phyloP scores from a whole-genome alignment of 2,888 invertebrate species.

The Lampropteryx suffumata region DNA sequence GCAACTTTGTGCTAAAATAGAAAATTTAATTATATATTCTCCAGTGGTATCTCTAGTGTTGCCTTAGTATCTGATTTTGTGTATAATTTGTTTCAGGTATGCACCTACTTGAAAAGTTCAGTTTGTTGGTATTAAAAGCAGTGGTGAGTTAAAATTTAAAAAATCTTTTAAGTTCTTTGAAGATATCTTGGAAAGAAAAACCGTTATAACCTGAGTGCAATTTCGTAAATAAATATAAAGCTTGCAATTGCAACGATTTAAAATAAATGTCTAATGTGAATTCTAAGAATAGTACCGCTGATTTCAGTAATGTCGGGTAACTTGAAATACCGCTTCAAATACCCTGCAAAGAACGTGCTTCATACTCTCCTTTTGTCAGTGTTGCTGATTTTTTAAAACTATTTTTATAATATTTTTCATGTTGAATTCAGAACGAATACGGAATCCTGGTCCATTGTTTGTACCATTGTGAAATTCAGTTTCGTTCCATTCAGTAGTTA shows the following conservation, averaged over 20 bases:
- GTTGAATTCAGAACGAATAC: slow-evolving; percentile 1
- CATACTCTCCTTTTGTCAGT: slow-evolving; percentile 12
- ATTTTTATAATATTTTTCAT: slow-evolving; percentile 1
- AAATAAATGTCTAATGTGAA: neutral
- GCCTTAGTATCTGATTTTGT: neutral
- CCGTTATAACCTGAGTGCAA: too few relatives aligned
- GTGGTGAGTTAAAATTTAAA: too few relatives aligned
- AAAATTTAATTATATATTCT: neutral
- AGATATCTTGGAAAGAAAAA: too few relatives aligned
- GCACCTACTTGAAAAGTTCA: neutral
- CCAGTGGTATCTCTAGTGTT: too few relatives aligned
- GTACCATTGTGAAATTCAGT: neutral
- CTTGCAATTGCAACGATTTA: slow-evolving; percentile 3
- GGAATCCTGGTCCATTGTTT: slow-evolving; percentile 3
- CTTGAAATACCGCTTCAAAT: slow-evolving; percentile 25
- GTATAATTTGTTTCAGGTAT: slow-evolving; percentile 11
- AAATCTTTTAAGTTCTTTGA: neutral
- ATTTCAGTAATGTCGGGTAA: slow-evolving; percentile 29
- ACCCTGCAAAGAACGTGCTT: slow-evolving; percentile 24
- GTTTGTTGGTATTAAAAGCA: too few relatives aligned
- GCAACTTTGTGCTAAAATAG: neutral
- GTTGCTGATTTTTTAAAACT: neutral
- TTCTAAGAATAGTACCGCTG: slow-evolving; percentile 23
- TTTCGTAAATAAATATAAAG: slow-evolving; percentile 1
- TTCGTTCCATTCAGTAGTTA: slow-evolving; percentile 3